Evolutionary conservation across 1,140 invertebrate genomes (phyloP), one percentile per base, ranked within the genome.

Genomic region (Drosophila suzukii): DNA sequence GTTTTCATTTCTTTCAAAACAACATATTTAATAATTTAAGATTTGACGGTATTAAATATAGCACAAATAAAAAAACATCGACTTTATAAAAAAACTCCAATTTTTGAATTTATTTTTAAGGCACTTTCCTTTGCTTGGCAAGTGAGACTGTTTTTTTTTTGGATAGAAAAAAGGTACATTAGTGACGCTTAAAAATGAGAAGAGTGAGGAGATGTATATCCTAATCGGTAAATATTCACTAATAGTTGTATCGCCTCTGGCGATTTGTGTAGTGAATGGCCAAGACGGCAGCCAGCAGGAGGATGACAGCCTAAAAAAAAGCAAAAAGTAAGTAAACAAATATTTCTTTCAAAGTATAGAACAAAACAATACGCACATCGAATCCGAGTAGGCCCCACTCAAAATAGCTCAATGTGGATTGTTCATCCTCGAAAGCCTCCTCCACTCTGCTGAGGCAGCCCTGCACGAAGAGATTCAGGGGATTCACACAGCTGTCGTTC

Each of bases 391-490:
- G 54, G 38, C 74, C 72, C 81, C 81, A 91, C 67, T 91, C 76
- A n/a, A 73, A 67, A 38, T 89, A 86, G 6, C 53, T 51, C 13
- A 59, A 92, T 34, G 93, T 81, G 41, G 93, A 93, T 46, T 93
- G 93, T 84, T 93, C 93, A 32, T 90, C 92, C n/a, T 93, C 78
- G 53, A 94, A 92, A 0, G 93, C 67, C 0, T 92, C 74, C 44
- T 88, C 85, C 2, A 95, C 53, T 15, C 63, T 80, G 0, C 10
- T 0, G 0, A 79, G 59, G 80, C 94, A 95, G 39, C 94, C 94
- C 0, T n/a, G 50, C 0, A 20, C 0, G 55, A 93, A 91, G 34
- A 94, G 91, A 70, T 92, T 92, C 63, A 90, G 76, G 32, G 92
- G 75, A 27, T 93, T 93, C 0, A 80, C 54, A 3, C 67, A 63